Evolutionary conservation across 2,797 vertebrate species (phyloP).

Genomic region (Gallinago nigripennis): DNA sequence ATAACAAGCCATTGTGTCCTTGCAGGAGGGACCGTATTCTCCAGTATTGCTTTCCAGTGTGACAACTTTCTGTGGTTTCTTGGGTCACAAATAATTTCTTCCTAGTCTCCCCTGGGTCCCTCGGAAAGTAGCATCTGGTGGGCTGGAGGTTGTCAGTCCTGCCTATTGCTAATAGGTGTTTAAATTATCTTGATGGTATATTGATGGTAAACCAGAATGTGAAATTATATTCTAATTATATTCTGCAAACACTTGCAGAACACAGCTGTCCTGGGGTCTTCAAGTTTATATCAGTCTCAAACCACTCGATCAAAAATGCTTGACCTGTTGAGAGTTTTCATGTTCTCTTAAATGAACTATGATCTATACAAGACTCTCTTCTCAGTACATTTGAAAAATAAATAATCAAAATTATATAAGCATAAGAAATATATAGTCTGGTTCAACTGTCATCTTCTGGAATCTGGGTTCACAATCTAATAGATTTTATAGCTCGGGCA

Average conservation of each 20-base stretch:
- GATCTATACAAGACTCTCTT: neutral
- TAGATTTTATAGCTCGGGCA: neutral
- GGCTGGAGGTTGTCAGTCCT: neutral
- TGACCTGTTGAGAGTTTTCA: neutral
- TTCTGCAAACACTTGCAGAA: neutral
- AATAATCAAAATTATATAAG: slow-evolving; percentile 1
- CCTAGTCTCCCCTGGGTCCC: neutral
- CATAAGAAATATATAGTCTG: neutral
- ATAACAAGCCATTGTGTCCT: neutral
- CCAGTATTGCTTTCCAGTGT: neutral
- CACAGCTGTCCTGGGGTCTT: neutral
- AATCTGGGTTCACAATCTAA: neutral
- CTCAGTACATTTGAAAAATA: neutral
- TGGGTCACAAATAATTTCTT: neutral
- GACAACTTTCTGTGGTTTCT: neutral
- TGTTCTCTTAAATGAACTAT: neutral
- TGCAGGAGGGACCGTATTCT: neutral
- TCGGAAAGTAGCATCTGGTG: neutral
- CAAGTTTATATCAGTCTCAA: neutral
- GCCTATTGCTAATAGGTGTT: neutral
- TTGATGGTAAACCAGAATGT: neutral
- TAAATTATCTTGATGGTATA: neutral
- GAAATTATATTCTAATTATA: neutral
- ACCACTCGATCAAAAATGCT: neutral
- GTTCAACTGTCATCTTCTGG: neutral